Base-by-base conservation (phyloP, 2,888 invertebrate species). In the Nomada fabriciana region DNA sequence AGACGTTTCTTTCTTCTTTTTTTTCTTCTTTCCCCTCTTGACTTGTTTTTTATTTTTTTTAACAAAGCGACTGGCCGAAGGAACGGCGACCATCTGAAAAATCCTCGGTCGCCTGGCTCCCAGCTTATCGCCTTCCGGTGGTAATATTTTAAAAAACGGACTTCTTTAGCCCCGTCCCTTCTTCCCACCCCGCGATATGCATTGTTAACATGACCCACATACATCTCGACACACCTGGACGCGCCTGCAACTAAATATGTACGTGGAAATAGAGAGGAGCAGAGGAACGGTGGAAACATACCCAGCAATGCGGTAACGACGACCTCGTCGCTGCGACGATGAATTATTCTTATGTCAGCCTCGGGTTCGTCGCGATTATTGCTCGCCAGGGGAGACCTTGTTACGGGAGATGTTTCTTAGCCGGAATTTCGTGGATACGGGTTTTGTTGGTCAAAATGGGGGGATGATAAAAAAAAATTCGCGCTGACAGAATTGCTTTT, bases 151-250 rank as follows among this genome's bases (percentile, higher is more conserved):
- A 69, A 68, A 73, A 68, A 80, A 75, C 57, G 50, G 64, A 60
- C 36, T 63, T 53, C 68, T 81, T 68, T 53, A 70, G 64, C 11
- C 25, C 13, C 25, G 11, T 50, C 50, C 43, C 25, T 9, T 9
- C 55, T 50, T 59, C 25, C 23, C 9, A 4, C 52, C n/a, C 53
- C 11, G 57, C n/a, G 50, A 20, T 59, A 70, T 82, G 80, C 83
- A 85, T 86, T 88, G 82, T 85, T 86, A 85, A 86, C 74, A 81
- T 85, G 85, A 88, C 85, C 88, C 70, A 86, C 77, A 87, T 86
- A 81, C 80, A 79, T 81, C 69, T 82, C 70, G 57, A 13, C 65
- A 69, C 76, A 84, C 80, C 82, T 82, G 82, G 72, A 80, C 79
- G 78, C 79, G 57, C 73, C 20, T 71, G 50, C 47, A 76, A 53